Percentiles rank a stretch among this genome's conserved stretches.
phyloP scores from a whole-genome alignment of 2,888 invertebrate genomes.

The Drosophila mercatorum region DNA sequence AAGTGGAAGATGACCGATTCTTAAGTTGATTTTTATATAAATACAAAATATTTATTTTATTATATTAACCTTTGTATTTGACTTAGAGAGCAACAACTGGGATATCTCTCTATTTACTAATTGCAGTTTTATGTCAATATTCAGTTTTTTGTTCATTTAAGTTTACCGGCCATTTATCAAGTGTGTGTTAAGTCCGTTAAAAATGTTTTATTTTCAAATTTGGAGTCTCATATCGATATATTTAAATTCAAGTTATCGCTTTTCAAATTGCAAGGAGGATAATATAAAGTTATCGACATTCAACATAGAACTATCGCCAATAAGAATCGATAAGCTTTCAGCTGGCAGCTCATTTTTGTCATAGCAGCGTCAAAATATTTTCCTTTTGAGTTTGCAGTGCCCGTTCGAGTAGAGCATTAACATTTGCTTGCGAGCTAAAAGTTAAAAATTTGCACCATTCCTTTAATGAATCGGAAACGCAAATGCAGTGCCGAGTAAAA shows the following conservation, averaged over 20 bases:
- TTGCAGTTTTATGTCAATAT: not conserved
- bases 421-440: constrained; percentile 43
- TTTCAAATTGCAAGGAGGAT: not conserved
- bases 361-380: constrained; percentile 24
- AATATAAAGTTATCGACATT: not conserved
- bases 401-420: constrained; percentile 45
- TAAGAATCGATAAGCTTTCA: constrained; percentile 23
- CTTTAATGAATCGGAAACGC: constrained; percentile 50
- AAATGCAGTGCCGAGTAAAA: constrained; percentile 55
- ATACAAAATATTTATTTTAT: constrained; percentile 55
- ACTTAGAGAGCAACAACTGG: not conserved
- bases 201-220: not conserved
- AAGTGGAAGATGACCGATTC: constrained; percentile 34
- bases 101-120: not conserved
- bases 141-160: too few relatives aligned
- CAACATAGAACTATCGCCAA: constrained; percentile 7
- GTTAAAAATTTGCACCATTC: constrained; percentile 40
- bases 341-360: constrained; percentile 28
- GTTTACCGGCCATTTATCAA: too few relatives aligned
- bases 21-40: constrained; percentile 66
- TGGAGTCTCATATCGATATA: not conserved
- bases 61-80: constrained; percentile 2
- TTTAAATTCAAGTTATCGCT: not conserved
- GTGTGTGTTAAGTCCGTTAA: too few relatives aligned
- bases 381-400: constrained; percentile 40